Conservation (phyloP, 2,888 invertebrate species). For the Pseudeuparius sepicola region DNA sequence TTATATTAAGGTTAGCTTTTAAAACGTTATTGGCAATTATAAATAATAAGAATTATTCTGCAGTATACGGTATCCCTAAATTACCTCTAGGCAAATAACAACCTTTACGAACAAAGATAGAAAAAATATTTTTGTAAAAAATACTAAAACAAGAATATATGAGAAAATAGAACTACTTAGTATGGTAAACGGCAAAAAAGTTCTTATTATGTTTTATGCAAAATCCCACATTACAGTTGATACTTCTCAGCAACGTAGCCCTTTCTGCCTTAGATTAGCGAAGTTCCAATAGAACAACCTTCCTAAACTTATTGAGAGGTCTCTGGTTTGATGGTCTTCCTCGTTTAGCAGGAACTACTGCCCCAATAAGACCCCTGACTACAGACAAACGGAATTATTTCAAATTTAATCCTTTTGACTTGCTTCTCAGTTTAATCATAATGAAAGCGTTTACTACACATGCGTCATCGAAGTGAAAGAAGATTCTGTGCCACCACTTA, state of each 20-base stretch:
- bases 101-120: conserved; percentile 5
- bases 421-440: conserved; percentile 8
- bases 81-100: conserved; percentile 9
- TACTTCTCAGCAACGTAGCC: conserved; percentile 6
- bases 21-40: conserved; percentile 6
- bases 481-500: conserved; percentile 13
- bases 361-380: conserved; percentile 9
- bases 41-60: conserved; percentile 7
- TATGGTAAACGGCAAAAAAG: conserved; percentile 8
- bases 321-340: conserved; percentile 7
- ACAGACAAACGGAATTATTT: conserved; percentile 13
- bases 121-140: conserved; percentile 4
- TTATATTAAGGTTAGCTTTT: conserved; percentile 7
- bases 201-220: conserved; percentile 10
- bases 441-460: conserved; percentile 14
- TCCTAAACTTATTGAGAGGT: conserved; percentile 8
- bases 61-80: conserved; percentile 9
- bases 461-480: conserved; percentile 9
- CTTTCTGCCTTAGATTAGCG: conserved; percentile 9
- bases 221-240: conserved; percentile 7
- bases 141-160: conserved; percentile 8
- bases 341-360: conserved; percentile 8
- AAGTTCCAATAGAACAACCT: conserved; percentile 8
- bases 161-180: conserved; percentile 6
- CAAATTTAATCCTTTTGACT: conserved; percentile 9